Evolutionary conservation across 1,140 invertebrate species (phyloP), one percentile per base, ranked within the genome.

Genomic region (Antheraea mylitta): DNA sequence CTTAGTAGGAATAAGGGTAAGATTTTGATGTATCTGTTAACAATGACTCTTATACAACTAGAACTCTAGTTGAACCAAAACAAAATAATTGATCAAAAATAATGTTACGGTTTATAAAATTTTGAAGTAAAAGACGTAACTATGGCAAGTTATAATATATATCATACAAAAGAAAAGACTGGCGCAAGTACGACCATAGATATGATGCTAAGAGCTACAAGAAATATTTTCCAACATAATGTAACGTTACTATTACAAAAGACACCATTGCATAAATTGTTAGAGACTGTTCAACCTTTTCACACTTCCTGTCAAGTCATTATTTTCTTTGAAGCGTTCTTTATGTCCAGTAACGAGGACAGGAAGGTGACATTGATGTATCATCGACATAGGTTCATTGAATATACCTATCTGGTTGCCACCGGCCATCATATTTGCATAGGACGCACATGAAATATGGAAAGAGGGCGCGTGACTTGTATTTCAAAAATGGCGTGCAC

Each of bases 281-380:
- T 53, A 53, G 45, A 53, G 16, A 13, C 16, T 53, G 45, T 53
- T 53, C 9, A 53, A n/a, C 45, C 45, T 13, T 53, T 53, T 53
- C 45, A 53, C 45, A n/a, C 11, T 53, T 6, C 16, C 38, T 11
- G 38, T n/a, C 16, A 53, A 48, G 45, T 48, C 59, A 61, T 61
- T 61, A 36, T 61, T 22, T 61, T 61, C 42, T 10, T 48, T 18
- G 18, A 11, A n/a, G 30, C 61, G 61, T 36, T 63, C 61, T 63
- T 63, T 63, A 6, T 37, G 38, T 53, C 36, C 42, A 18, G 48
- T 53, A 48, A 19, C 42, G 19, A 61, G 30, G 37, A 45, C 45
- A 67, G 45, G 38, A 42, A 67, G 58, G 64, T 69, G 76, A 77
- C 73, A 71, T 71, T 77, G 76, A 77, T 77, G 67, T 69, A 77